phyloP scores from a whole-genome alignment of 2,113 vertebrate genomes.

The Alectura lathami region DNA sequence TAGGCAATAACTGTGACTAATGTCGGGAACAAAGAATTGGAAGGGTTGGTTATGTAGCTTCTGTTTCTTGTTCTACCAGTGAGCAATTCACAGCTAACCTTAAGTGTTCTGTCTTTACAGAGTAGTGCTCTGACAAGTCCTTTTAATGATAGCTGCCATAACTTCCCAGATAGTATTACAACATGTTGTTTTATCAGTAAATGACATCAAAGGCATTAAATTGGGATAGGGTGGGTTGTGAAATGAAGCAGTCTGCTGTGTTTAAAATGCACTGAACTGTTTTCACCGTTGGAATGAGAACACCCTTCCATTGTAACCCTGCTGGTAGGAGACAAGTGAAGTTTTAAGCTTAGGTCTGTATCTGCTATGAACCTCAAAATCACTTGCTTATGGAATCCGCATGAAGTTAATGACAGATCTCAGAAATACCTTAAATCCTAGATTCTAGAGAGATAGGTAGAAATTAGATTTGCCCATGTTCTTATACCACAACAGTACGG shows the following conservation, averaged over 20 bases:
- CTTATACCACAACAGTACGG: not conserved
- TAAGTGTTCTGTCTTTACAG: not conserved
- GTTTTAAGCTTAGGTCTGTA: not conserved
- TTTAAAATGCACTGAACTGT: not conserved
- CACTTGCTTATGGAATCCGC: not conserved
- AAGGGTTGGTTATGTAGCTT: conserved; percentile 7
- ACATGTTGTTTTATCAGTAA: conserved; percentile 4
- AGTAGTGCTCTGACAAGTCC: not conserved
- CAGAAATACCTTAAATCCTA: not conserved
- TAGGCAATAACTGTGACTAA: conserved; percentile 1
- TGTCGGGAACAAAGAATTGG: not conserved
- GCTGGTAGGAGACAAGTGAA: not conserved
- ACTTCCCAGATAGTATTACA: not conserved
- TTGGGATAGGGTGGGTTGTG: not conserved
- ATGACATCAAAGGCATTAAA: not conserved
- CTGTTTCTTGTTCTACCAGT: not conserved
- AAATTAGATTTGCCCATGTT: accelerated
- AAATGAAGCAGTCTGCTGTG: not conserved
- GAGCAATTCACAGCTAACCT: conserved; percentile 43
- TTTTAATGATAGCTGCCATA: conserved; percentile 3
- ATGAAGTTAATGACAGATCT: not conserved
- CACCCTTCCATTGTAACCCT: not conserved
- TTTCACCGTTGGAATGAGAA: not conserved
- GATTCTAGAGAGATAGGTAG: not conserved
- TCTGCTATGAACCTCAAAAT: not conserved